Conservation (phyloP, 1,140 invertebrate genomes). For the Gyrodactylus salaris region DNA sequence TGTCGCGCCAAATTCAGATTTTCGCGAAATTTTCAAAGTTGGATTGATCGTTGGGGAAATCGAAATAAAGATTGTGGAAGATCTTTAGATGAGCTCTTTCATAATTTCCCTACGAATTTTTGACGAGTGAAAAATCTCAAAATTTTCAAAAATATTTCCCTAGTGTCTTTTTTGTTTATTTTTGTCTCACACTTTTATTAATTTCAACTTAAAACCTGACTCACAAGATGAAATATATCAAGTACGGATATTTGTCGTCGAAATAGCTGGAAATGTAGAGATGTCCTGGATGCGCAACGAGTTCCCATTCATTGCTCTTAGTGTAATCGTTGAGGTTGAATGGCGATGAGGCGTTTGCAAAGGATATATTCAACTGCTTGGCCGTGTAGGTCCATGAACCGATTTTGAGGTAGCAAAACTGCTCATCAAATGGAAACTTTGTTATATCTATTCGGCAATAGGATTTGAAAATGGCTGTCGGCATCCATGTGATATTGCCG, state of each 20-base stretch:
- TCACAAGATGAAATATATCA: conserved; percentile 15
- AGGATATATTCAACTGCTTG: conserved; percentile 24
- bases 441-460: conserved; percentile 31
- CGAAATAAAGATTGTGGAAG: too few relatives aligned
- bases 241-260: conserved; percentile 18
- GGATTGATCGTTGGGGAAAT: too few relatives aligned
- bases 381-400: conserved; percentile 27
- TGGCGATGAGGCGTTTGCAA: conserved; percentile 11
- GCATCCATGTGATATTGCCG: conserved; percentile 32
- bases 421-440: conserved; percentile 36
- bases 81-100: too few relatives aligned
- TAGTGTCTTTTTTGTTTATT: too few relatives aligned
- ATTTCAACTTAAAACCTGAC: not conserved
- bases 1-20: too few relatives aligned
- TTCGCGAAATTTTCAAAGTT: too few relatives aligned
- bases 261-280: conserved; percentile 12
- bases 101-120: too few relatives aligned
- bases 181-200: too few relatives aligned
- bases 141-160: too few relatives aligned
- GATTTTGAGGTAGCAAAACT: conserved; percentile 29
- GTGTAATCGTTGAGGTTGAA: conserved; percentile 12
- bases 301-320: conserved; percentile 11
- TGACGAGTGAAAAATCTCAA: too few relatives aligned
- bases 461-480: conserved; percentile 29
- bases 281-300: not conserved